A percentile compares a stretch with the other conserved stretches of the same genome.
Conservation (phyloP, 2,888 invertebrate genomes). For the Dioctria rufipes region DNA sequence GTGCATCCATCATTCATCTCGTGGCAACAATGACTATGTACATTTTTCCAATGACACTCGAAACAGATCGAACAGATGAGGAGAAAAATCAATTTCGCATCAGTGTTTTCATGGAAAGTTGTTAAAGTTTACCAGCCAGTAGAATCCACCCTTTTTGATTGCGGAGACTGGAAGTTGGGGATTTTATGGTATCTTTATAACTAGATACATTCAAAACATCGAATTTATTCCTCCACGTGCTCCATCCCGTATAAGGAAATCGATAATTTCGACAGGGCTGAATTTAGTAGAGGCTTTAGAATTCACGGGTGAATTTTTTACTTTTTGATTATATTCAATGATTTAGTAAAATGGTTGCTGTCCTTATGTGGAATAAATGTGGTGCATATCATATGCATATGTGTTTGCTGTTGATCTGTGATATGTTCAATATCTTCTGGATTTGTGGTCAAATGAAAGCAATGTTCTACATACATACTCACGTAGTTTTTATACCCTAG, state of each 20-base stretch:
- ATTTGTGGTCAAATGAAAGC: too few species aligned
- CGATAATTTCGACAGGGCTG: constrained; percentile 37
- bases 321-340: too few species aligned
- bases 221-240: constrained; percentile 37
- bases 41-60: background rate
- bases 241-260: constrained; percentile 30
- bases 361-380: too few species aligned
- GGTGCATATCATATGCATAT: too few species aligned
- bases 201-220: constrained; percentile 33
- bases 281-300: constrained; percentile 4
- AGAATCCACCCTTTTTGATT: too few species aligned
- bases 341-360: too few species aligned
- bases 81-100: constrained; percentile 46
- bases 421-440: too few species aligned
- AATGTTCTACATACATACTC: too few species aligned
- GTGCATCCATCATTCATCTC: constrained; percentile 18
- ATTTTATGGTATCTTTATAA: background rate
- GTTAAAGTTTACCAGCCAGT: constrained; percentile 22
- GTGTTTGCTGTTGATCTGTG: too few species aligned
- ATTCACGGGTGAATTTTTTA: too few species aligned
- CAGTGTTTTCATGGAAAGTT: constrained; percentile 1
- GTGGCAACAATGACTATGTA: background rate
- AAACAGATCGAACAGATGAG: constrained; percentile 5
- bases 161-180: constrained; percentile 21
- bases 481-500: too few species aligned